These are phyloP conservation scores for Busseola fusca DNA, from an alignment of 2,888 invertebrate species.

Conservation along the genomic window DNA sequence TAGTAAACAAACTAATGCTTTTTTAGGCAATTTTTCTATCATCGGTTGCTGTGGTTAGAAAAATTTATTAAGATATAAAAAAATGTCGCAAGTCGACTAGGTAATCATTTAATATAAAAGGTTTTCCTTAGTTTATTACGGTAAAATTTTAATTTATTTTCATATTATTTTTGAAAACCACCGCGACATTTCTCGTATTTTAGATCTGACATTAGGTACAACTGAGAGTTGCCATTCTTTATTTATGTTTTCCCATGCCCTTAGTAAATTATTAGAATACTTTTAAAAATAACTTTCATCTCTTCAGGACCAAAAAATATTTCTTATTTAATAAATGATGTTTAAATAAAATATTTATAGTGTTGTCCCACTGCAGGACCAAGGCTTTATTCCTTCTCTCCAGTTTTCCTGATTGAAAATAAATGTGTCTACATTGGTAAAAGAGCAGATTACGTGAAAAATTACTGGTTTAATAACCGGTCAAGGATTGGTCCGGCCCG, in stretches of 20 bases:
- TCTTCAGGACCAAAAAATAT: neutral
- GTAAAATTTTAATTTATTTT: slow-evolving; percentile 47
- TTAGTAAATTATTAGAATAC: neutral
- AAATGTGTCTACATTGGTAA: neutral
- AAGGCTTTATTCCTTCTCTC: too few species aligned
- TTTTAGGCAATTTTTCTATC: slow-evolving; percentile 9
- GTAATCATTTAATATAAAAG: slow-evolving; percentile 42
- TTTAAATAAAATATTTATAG: neutral
- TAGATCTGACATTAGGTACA: slow-evolving; percentile 39
- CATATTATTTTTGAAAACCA: slow-evolving; percentile 47
- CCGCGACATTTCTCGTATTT: slow-evolving; percentile 49
- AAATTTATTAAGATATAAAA: slow-evolving; percentile 14
- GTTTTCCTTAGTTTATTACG: slow-evolving; percentile 26
- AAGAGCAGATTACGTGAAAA: neutral
- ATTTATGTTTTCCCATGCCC: neutral
- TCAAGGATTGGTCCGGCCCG: too few species aligned
- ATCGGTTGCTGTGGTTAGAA: neutral
- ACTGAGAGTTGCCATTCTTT: slow-evolving; percentile 9
- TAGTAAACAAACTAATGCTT: slow-evolving; percentile 34
- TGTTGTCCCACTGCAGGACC: neutral
- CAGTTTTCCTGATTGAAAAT: too few species aligned
- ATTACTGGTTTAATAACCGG: neutral
- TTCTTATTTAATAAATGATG: neutral
- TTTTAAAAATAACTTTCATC: neutral
- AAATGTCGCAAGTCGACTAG: slow-evolving; percentile 9